Conservation (phyloP, 2,797 vertebrate species). For the Phataginus tetradactyla region DNA sequence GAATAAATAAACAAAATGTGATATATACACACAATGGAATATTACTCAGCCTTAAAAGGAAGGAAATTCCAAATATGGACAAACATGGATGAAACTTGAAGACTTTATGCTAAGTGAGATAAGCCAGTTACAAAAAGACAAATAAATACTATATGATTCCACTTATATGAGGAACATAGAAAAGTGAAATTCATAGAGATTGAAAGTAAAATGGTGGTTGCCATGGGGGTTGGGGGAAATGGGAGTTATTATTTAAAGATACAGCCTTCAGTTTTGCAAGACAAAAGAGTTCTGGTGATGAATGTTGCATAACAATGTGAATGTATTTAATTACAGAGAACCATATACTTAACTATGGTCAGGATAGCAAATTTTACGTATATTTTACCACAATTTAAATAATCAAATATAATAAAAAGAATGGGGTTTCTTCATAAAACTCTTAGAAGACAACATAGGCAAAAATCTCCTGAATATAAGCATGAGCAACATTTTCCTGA, state of each 20-base stretch:
- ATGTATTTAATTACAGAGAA: conserved; percentile 13
- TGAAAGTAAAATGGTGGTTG: background rate
- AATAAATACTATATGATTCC: conserved; percentile 9
- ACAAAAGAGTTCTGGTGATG: background rate
- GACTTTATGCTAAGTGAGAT: conserved; percentile 27
- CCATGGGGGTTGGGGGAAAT: background rate
- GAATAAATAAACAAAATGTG: background rate
- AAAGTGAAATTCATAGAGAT: background rate
- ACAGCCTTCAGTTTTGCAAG: conserved; percentile 24
- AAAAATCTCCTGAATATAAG: too few relatives aligned
- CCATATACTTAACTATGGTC: background rate
- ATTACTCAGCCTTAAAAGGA: background rate
- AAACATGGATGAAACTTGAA: background rate
- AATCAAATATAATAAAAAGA: conserved; percentile 29
- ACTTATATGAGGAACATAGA: background rate
- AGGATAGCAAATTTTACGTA: background rate
- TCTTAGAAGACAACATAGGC: too few relatives aligned
- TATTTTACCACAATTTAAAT: conserved; percentile 45
- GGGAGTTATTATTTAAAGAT: background rate
- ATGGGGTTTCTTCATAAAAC: background rate
- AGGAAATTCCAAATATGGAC: conserved; percentile 37
- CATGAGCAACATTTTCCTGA: too few relatives aligned
- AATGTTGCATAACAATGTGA: background rate
- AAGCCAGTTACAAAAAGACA: background rate
- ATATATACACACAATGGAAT: background rate